Conservation (phyloP, 2,888 invertebrate genomes). For the Galeruca laticollis region DNA sequence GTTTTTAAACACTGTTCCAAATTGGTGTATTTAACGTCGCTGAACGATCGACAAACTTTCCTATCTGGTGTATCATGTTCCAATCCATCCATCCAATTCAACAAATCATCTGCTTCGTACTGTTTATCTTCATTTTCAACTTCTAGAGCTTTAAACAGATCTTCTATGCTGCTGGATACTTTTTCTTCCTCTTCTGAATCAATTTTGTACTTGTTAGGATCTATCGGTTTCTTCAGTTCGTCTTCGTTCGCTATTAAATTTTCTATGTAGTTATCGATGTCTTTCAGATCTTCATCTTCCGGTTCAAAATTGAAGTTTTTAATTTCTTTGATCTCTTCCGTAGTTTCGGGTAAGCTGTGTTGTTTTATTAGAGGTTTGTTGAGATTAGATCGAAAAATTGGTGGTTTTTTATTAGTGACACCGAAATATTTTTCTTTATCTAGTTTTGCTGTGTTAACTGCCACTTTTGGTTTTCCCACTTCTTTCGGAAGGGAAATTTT, state of each 20-base stretch:
- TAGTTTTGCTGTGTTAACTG: slow-evolving; percentile 59
- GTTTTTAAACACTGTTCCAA: slow-evolving; percentile 61
- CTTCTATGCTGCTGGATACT: slow-evolving; percentile 65
- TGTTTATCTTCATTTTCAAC: slow-evolving; percentile 57
- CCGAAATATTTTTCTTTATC: slow-evolving; percentile 66
- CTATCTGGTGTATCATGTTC: slow-evolving; percentile 61
- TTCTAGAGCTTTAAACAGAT: slow-evolving; percentile 64
- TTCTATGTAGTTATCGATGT: slow-evolving; percentile 65
- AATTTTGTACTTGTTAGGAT: slow-evolving; percentile 53
- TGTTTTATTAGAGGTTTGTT: slow-evolving; percentile 55
- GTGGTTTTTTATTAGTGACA: slow-evolving; percentile 45
- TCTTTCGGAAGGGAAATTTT: slow-evolving; percentile 64
- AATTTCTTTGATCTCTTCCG: slow-evolving; percentile 46
- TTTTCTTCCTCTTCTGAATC: slow-evolving; percentile 45
- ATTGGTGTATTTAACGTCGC: slow-evolving; percentile 64
- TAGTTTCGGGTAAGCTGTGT: slow-evolving; percentile 58
- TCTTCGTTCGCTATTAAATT: slow-evolving; percentile 63
- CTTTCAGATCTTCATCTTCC: slow-evolving; percentile 62
- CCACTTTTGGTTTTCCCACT: slow-evolving; percentile 64
- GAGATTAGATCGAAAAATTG: slow-evolving; percentile 20
- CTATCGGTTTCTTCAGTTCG: slow-evolving; percentile 63
- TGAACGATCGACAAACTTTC: slow-evolving; percentile 60
- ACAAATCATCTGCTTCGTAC: slow-evolving; percentile 58
- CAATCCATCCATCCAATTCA: slow-evolving; percentile 65
- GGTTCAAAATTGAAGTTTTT: slow-evolving; percentile 65